Conservation (phyloP, 92 coral and sea anemone species). For the Palythoa heliodiscus region DNA sequence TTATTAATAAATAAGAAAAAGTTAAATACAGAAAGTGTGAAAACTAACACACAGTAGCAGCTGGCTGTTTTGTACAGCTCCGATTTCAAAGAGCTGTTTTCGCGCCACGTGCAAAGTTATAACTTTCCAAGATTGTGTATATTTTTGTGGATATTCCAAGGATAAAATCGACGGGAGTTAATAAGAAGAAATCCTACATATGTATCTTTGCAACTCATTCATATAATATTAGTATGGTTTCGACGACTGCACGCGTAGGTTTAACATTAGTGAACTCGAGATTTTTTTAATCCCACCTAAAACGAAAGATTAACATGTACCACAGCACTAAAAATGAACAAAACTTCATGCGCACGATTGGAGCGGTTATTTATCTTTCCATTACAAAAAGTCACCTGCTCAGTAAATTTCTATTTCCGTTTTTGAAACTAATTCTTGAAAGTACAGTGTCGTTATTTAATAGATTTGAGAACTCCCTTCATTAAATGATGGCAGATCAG, state of each 20-base stretch:
- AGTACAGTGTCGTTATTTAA: slow-evolving; percentile 36
- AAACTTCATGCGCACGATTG: neutral
- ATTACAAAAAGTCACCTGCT: slow-evolving; percentile 33
- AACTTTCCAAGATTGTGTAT: slow-evolving; percentile 27
- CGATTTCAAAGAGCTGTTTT: neutral
- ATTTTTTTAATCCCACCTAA: neutral
- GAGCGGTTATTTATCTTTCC: slow-evolving; percentile 34
- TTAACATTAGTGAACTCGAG: neutral
- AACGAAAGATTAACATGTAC: neutral
- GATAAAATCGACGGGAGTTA: slow-evolving; percentile 12
- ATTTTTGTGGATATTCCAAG: neutral
- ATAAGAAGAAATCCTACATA: slow-evolving; percentile 2
- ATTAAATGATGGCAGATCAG: slow-evolving; percentile 41
- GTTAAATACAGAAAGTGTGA: slow-evolving; percentile 5
- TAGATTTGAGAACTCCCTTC: slow-evolving; percentile 24
- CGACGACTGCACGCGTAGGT: neutral
- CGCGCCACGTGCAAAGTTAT: neutral
- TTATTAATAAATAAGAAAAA: slow-evolving; percentile 8
- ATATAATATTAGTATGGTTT: neutral
- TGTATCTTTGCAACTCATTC: neutral
- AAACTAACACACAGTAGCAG: slow-evolving; percentile 10
- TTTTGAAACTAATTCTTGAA: slow-evolving; percentile 34
- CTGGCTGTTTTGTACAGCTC: slow-evolving; percentile 1
- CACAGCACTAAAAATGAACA: neutral
- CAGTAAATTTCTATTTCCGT: slow-evolving; percentile 38